These are phyloP conservation scores for Hexactinellida sp. DNA, from an alignment of 37 sponge, comb jelly and placozoan genomes.

Conservation along the genomic window DNA sequence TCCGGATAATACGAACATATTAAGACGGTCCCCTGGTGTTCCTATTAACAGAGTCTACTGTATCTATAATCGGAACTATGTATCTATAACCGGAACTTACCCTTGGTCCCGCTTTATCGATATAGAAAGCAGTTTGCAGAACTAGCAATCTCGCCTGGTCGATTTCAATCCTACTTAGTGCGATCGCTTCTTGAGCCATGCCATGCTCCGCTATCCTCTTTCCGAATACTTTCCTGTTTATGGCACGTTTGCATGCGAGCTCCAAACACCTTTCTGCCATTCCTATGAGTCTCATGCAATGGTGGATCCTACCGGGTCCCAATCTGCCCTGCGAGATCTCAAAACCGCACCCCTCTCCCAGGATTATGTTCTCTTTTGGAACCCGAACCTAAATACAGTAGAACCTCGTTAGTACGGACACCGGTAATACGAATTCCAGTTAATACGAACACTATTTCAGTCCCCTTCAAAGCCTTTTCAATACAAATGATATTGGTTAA, in stretches of 20 bases:
- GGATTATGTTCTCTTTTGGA: conserved; percentile 45
- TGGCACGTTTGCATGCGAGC: conserved; percentile 44
- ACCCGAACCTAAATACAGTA: conserved; percentile 46
- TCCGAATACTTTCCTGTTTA: conserved; percentile 49
- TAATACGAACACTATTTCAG: no score
- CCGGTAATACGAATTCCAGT: no score
- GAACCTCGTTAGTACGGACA: no score
- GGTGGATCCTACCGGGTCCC: conserved; percentile 85
- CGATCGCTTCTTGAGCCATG: conserved; percentile 43
- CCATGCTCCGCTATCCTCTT: conserved; percentile 46
- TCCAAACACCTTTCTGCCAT: conserved; percentile 67
- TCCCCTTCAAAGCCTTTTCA: no score
- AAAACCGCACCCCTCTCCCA: conserved; percentile 84
- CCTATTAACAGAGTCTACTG: no score
- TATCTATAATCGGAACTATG: background rate
- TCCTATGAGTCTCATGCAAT: conserved; percentile 83
- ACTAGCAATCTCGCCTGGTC: conserved; percentile 69
- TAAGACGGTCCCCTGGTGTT: no score
- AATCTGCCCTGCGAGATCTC: conserved; percentile 89
- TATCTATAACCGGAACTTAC: background rate
- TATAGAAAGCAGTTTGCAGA: conserved; percentile 54
- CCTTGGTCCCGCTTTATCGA: conserved; percentile 49
- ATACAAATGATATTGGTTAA: no score
- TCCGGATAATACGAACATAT: no score
- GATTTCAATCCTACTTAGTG: conserved; percentile 69